Percentiles rank a stretch among this genome's conserved stretches.
These are phyloP conservation scores for Myodes glareolus DNA, from an alignment of 2,113 vertebrate species.

Conservation along the genomic window DNA sequence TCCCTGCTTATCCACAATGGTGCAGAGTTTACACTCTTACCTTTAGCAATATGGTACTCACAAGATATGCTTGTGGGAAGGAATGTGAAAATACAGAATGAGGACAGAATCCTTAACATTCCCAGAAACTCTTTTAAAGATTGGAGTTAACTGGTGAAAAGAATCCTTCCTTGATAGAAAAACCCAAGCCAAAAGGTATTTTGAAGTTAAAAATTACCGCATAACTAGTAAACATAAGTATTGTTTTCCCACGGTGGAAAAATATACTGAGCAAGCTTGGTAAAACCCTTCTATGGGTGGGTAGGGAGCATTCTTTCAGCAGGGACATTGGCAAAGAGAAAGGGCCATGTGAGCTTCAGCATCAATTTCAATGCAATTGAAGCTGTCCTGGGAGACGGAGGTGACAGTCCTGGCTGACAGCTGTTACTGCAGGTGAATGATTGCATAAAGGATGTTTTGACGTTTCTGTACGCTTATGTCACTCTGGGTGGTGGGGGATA, in stretches of 20 bases:
- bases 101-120: not conserved
- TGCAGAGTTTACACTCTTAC: not conserved
- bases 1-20: not conserved
- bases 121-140: not conserved
- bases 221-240: not conserved
- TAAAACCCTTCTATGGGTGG: not conserved
- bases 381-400: slow-evolving; percentile 11
- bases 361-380: slow-evolving; percentile 21
- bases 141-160: not conserved
- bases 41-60: slow-evolving; percentile 35
- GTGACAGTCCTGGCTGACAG: slow-evolving; percentile 48
- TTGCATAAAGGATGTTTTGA: not conserved
- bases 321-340: not conserved
- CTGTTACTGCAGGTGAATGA: slow-evolving; percentile 41
- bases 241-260: not conserved
- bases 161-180: slow-evolving; percentile 31
- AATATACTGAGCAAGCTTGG: not conserved
- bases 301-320: not conserved
- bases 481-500: not conserved
- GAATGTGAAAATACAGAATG: slow-evolving; percentile 1
- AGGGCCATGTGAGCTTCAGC: not conserved
- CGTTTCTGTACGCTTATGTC: slow-evolving; percentile 2
- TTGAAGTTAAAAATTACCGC: slow-evolving; percentile 40
- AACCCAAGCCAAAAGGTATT: not conserved
- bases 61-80: not conserved